Evolutionary conservation across 2,797 vertebrate species (phyloP), one percentile per base, ranked within the genome.

Genomic region (Tokudaia muenninki): DNA sequence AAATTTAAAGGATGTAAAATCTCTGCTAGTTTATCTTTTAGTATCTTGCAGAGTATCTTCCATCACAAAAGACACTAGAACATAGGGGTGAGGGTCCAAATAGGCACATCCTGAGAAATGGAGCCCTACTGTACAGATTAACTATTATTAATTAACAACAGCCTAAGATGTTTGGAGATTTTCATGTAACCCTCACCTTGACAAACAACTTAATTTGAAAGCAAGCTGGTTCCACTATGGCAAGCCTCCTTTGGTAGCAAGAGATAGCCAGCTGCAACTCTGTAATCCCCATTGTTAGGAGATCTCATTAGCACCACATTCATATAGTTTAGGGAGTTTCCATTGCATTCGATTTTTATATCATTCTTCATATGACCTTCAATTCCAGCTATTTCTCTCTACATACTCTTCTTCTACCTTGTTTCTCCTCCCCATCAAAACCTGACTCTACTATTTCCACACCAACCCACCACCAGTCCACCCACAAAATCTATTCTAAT

Each of bases 151-250:
- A 61, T 26, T 41, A 59, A 1, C 22, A 82, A 41, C 13, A 59
- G 6, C 34, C 0, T 17, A 13, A 13, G 22, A 41, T 82, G 21
- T 82, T 57, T 57, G 21, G 52, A 12, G 5, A 81, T 81, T 41
- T 82, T 37, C 8, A 52, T 21, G 29, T 52, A 3, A 34, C 1
- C 34, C 1, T 0, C 24, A 1, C 17, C 19, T n/a, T n/a, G 22
- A 55, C 12, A 8, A 82, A 41, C 13, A 41, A 41, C n/a, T 59
- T n/a, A 41, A 61, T 24, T n/a, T 82, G 34, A 61, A n/a, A 59
- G 22, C 55, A 82, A 61, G 1, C 22, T 14, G 8, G 1, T 82
- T 14, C 13, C n/a, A 82, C 3, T 57, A 7, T 11, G n/a, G 52
- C 19, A 55, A n/a, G 50, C 22, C n/a, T 41, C 3, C 3, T 41